phyloP scores from a whole-genome alignment of 2,797 vertebrate species.

The Hemitrygon akajei region DNA sequence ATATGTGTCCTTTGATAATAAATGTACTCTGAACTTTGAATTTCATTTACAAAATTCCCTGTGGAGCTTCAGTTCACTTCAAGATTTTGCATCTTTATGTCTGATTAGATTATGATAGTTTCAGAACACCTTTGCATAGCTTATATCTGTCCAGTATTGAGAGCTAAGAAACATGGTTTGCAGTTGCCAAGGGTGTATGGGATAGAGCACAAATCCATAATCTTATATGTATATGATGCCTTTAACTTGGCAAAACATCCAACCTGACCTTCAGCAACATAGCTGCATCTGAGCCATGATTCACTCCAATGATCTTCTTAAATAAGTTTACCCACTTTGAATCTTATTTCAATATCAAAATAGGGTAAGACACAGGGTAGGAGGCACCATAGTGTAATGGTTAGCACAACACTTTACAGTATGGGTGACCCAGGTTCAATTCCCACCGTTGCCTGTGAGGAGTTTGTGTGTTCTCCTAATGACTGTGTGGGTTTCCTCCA shows the following conservation, averaged over 20 bases:
- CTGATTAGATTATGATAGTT: neutral
- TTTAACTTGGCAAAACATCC: neutral
- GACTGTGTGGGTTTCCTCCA: too few relatives aligned
- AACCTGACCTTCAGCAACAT: neutral
- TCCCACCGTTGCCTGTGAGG: too few relatives aligned
- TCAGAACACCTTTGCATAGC: neutral
- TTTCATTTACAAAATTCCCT: neutral
- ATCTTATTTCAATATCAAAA: neutral
- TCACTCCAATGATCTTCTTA: neutral
- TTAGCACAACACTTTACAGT: too few relatives aligned
- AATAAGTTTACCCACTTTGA: neutral
- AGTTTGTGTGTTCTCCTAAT: too few relatives aligned
- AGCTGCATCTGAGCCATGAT: neutral
- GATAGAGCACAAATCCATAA: neutral
- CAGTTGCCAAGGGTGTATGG: neutral
- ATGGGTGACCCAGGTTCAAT: too few relatives aligned
- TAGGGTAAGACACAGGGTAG: too few relatives aligned
- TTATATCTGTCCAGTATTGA: neutral
- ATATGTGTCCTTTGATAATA: too few relatives aligned
- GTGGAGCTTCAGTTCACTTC: neutral
- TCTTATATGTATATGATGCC: neutral
- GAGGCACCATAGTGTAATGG: too few relatives aligned
- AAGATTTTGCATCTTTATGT: neutral
- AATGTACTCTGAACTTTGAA: too few relatives aligned
- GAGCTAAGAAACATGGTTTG: neutral